These are phyloP conservation scores for Rostratula benghalensis DNA, from an alignment of 2,113 vertebrate species.

Conservation along the genomic window DNA sequence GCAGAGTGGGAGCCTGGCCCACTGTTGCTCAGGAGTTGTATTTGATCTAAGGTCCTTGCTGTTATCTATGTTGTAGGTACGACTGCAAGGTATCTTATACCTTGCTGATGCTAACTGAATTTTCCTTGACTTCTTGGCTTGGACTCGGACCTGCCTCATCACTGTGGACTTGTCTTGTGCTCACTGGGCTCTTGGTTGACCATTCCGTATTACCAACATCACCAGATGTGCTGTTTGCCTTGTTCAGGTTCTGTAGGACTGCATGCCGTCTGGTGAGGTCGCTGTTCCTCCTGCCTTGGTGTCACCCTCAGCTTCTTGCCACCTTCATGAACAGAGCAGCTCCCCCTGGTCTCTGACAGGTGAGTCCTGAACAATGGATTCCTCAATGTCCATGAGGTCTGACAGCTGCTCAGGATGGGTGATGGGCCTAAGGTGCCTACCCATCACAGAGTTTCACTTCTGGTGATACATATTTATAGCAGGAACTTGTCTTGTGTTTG, in stretches of 20 bases:
- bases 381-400: background rate
- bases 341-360: background rate
- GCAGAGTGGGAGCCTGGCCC: background rate
- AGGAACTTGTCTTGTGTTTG: background rate
- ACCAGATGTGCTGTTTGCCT: background rate
- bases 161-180: background rate
- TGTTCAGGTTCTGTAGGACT: background rate
- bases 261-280: background rate
- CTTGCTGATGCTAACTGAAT: background rate
- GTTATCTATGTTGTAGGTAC: background rate
- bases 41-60: background rate
- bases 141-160: background rate
- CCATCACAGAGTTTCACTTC: background rate
- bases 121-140: background rate
- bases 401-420: background rate
- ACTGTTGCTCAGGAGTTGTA: background rate
- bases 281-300: background rate
- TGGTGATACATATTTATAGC: background rate
- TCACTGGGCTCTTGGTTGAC: background rate
- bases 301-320: background rate
- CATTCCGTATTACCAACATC: background rate
- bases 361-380: background rate
- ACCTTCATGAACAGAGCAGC: background rate
- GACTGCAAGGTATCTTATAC: background rate
- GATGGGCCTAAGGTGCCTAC: background rate